These are phyloP conservation scores for Ascaphus truei DNA, from an alignment of 2,113 vertebrate genomes.

Conservation along the genomic window DNA sequence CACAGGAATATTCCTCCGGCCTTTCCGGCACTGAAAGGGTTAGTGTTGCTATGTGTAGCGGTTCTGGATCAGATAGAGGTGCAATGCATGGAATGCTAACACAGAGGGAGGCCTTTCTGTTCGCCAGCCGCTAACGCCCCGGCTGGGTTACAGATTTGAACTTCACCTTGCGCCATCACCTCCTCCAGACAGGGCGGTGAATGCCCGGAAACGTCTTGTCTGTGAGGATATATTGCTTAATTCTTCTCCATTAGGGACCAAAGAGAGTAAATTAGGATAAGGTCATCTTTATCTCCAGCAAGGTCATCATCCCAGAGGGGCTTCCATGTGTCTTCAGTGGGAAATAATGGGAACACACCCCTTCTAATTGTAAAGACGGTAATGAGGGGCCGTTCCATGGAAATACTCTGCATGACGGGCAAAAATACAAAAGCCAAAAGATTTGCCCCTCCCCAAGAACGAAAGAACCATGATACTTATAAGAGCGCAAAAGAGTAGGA, in stretches of 20 bases:
- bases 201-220: constrained; percentile 34
- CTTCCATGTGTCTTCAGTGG: background rate
- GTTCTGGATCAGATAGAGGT: background rate
- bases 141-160: background rate
- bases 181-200: constrained; percentile 15
- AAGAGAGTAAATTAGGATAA: constrained; percentile 6
- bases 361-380: background rate
- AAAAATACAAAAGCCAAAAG: too few species aligned
- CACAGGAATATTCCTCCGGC: background rate
- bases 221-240: constrained; percentile 20
- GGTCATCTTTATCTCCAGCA: constrained; percentile 5
- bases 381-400: too few species aligned
- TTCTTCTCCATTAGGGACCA: constrained; percentile 15
- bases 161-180: constrained; percentile 7
- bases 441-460: too few species aligned
- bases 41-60: background rate
- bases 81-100: constrained; percentile 21
- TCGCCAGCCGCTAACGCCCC: constrained; percentile 11
- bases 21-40: background rate
- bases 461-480: too few species aligned
- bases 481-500: too few species aligned
- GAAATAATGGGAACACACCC: background rate
- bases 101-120: background rate
- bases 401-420: too few species aligned
- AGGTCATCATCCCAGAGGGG: background rate